Evolutionary conservation across 1,140 invertebrate genomes (phyloP), one percentile per base, ranked within the genome.

Genomic region (Listronotus oregonensis): DNA sequence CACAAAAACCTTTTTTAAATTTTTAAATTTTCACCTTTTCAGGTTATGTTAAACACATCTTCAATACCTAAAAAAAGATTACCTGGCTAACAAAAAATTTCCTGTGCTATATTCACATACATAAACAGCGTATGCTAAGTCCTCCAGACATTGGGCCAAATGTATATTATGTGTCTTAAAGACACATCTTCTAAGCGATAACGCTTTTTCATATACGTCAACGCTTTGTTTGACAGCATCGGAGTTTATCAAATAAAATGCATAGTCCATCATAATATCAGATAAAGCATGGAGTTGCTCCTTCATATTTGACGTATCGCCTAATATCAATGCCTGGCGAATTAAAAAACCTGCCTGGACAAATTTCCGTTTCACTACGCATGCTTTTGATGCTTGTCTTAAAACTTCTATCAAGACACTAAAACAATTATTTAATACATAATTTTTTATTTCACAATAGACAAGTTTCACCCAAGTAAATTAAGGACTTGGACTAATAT

Each of bases 91-190:
- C 67, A 84, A 83, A 79, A 96, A 97, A 66, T 88, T 86, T 6
- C 94, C 93, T 10, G 91, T 89, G 75, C 87, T 94, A 78, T 97
- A 97, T 81, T 96, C 93, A 47, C 90, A 86, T 9, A 96, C 93
- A 78, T 96, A 97, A 14, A 92, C 86, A 32, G 93, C 93, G 81
- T 96, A 97, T 0, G 93, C 93, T 11, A 96, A 81, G 81, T 96
- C 94, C 81, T 96, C 94, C 78, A 94, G 89, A 27, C 90, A 90
- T 27, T 91, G 85, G 1, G 94, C 94, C 56, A 96, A 89, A 75
- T 91, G 88, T 57, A 96, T 85, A 82, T 94, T 96, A 75, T 87
- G 86, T 70, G 87, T 87, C 10, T 92, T 90, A 82, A 95, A 96
- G 73, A 95, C 87, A 59, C 81, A 78, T 74, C 86, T 85, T 59